phyloP scores from a whole-genome alignment of 2,797 vertebrate species.

The Todus mexicanus region DNA sequence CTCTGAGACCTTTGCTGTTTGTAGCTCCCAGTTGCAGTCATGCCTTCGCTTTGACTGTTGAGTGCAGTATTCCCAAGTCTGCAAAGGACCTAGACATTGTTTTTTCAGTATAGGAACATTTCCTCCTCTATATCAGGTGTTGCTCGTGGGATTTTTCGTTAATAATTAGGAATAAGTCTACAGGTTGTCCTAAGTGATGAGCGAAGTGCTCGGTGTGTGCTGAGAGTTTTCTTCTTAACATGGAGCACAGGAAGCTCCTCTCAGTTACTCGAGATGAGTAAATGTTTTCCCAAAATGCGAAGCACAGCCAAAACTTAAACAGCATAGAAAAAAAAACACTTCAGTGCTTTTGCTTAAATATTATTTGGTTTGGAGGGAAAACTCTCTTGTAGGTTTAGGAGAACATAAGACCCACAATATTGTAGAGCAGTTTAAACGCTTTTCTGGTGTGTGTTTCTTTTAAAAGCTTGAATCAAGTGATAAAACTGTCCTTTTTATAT shows the following conservation, averaged over 20 bases:
- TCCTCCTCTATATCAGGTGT: not conserved
- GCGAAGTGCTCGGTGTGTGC: not conserved
- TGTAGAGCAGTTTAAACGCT: not conserved
- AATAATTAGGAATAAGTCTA: not conserved
- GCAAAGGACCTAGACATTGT: accelerated
- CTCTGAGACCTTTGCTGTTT: not conserved
- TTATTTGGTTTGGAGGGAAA: not conserved
- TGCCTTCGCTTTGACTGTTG: not conserved
- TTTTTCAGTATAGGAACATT: not conserved
- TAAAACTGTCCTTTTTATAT: not conserved
- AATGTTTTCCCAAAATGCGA: not conserved
- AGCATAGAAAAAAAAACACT: accelerated
- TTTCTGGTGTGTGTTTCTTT: not conserved
- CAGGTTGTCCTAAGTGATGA: not conserved
- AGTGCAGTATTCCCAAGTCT: no score
- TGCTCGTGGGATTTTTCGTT: not conserved
- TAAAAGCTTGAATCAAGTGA: not conserved
- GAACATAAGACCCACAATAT: not conserved
- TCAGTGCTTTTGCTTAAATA: not conserved
- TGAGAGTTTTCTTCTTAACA: not conserved
- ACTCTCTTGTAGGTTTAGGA: not conserved
- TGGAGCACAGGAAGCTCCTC: not conserved
- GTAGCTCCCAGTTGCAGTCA: not conserved
- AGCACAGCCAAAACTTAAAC: not conserved
- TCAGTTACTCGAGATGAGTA: not conserved